These are phyloP conservation scores for Lutraria rhynchaena DNA, from an alignment of 1,140 invertebrate species.

Conservation along the genomic window DNA sequence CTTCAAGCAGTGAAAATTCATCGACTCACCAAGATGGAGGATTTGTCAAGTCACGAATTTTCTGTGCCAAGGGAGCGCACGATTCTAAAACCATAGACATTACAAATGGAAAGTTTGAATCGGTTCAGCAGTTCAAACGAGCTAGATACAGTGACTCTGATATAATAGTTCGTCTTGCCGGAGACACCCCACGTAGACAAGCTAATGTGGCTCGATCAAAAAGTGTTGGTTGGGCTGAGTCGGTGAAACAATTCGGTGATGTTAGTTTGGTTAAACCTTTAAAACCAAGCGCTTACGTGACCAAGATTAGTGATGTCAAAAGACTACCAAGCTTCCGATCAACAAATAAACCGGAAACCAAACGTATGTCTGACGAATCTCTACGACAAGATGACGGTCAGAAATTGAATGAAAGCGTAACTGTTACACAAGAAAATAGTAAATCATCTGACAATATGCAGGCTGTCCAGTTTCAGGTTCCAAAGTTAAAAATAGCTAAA, in stretches of 20 bases:
- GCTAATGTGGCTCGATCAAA: conserved; percentile 4
- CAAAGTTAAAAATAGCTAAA: conserved; percentile 33
- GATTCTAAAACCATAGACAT: too few relatives aligned
- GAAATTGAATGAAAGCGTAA: too few relatives aligned
- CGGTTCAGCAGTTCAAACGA: too few relatives aligned
- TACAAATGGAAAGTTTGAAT: too few relatives aligned
- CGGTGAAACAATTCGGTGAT: not conserved
- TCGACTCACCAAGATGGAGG: not conserved
- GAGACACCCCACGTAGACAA: not conserved
- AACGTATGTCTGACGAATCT: not conserved
- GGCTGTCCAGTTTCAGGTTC: not conserved
- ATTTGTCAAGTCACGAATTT: not conserved
- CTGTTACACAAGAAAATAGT: too few relatives aligned
- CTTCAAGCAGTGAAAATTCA: conserved; percentile 1
- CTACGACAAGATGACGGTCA: not conserved
- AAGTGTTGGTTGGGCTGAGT: conserved; percentile 3
- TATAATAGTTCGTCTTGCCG: not conserved
- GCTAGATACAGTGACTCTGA: conserved; percentile 36
- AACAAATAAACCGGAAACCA: too few relatives aligned
- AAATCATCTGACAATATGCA: not conserved
- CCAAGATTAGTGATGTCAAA: conserved; percentile 31
- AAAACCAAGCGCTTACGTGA: conserved; percentile 2
- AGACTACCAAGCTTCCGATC: conserved; percentile 33
- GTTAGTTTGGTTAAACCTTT: conserved; percentile 5
- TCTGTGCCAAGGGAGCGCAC: conserved; percentile 6